Percentiles rank a stretch among this genome's conserved stretches.
These are phyloP conservation scores for Aphelenchoides besseyi DNA, from an alignment of 1,140 invertebrate species.

Conservation along the genomic window DNA sequence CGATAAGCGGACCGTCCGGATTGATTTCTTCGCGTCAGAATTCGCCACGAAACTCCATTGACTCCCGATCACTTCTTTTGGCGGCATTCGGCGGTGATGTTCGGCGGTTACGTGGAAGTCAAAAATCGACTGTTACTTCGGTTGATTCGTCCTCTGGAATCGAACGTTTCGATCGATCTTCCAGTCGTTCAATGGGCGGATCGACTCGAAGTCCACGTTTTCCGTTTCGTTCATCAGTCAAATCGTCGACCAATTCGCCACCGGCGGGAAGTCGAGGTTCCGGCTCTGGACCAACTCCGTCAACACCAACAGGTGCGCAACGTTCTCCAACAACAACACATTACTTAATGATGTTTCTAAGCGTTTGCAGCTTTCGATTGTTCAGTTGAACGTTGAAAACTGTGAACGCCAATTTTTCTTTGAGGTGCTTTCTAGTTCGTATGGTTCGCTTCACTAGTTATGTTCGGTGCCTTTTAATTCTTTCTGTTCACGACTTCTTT, in stretches of 20 bases:
- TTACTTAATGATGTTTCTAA: no score
- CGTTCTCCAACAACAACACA: no score
- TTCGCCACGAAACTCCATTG: slow-evolving; percentile 35
- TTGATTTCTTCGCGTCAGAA: slow-evolving; percentile 22
- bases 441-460: neutral
- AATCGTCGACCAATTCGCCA: slow-evolving; percentile 34
- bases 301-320: slow-evolving; percentile 13
- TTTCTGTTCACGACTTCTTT: neutral
- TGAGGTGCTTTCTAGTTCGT: neutral
- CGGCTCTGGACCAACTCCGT: slow-evolving; percentile 13
- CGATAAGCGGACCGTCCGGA: slow-evolving; percentile 18
- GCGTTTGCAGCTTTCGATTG: neutral
- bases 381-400: no score
- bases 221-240: slow-evolving; percentile 35
- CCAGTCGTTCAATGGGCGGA: slow-evolving; percentile 22
- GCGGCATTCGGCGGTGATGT: slow-evolving; percentile 32
- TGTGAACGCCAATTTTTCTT: no score
- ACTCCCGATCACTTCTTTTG: slow-evolving; percentile 30
- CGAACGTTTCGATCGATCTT: slow-evolving; percentile 20
- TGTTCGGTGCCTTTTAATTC: neutral
- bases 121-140: slow-evolving; percentile 14
- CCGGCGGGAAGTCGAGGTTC: slow-evolving; percentile 15
- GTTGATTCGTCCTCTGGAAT: slow-evolving; percentile 5
- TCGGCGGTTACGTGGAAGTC: slow-evolving; percentile 7
- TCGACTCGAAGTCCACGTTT: slow-evolving; percentile 30